These are phyloP conservation scores for Saccopteryx bilineata DNA, from an alignment of 2,113 vertebrate species.

Conservation along the genomic window DNA sequence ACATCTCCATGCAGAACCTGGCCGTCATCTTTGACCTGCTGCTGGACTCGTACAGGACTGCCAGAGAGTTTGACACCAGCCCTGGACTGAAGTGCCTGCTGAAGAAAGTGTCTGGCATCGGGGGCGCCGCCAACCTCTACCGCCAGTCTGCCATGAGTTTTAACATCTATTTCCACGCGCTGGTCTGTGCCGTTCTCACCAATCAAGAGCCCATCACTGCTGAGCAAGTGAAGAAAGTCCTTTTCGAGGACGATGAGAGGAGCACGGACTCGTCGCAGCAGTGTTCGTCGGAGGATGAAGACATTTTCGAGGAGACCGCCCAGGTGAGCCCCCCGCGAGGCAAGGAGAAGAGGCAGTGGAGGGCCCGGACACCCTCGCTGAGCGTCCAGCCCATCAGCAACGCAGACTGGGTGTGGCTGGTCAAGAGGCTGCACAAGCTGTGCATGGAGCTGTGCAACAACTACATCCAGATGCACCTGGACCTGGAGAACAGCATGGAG, in stretches of 20 bases:
- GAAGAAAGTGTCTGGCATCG: conserved; percentile 97
- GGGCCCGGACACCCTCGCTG: conserved; percentile 91
- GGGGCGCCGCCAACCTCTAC: conserved; percentile 96
- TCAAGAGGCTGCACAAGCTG: conserved; percentile 95
- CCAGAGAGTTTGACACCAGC: conserved; percentile 97
- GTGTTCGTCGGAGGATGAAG: conserved; percentile 98
- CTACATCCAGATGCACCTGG: conserved; percentile 98
- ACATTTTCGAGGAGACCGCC: conserved; percentile 98
- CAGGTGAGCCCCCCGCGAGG: conserved; percentile 97
- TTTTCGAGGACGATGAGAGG: conserved; percentile 95
- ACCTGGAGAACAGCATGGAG: conserved; percentile 93
- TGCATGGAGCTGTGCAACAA: conserved; percentile 96
- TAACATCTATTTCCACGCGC: conserved; percentile 96
- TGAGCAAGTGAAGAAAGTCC: conserved; percentile 96
- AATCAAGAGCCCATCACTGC: conserved; percentile 94
- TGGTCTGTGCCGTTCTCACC: conserved; percentile 94
- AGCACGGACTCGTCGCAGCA: conserved; percentile 96
- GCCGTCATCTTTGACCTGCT: conserved; percentile 98
- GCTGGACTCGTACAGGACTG: conserved; percentile 97
- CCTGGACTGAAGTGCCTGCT: conserved; percentile 97
- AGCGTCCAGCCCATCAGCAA: conserved; percentile 94
- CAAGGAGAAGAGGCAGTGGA: conserved; percentile 94
- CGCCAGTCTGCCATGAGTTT: conserved; percentile 99
- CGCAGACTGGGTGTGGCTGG: conserved; percentile 96
- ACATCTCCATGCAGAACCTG: conserved; percentile 98